Evolutionary conservation across 2,113 vertebrate genomes (phyloP), one percentile per base, ranked within the genome.

Genomic region (Pantherophis guttatus): DNA sequence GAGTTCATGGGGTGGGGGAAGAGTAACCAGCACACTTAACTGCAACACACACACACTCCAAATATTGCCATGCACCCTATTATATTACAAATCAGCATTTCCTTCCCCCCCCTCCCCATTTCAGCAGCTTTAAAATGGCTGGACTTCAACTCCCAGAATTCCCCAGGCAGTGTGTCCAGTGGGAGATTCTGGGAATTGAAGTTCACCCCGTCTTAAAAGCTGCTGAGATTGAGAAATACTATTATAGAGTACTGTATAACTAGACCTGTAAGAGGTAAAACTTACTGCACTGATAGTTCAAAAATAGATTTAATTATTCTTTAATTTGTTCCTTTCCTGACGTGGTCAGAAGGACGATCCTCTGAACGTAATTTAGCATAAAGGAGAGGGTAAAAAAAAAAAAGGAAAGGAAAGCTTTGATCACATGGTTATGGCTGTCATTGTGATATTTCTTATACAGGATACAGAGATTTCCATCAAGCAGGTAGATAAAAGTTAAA

Each of bases 1-100:
- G 10, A 50, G 26, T 12, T 29, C 55, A 24, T 23, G 44, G n/a
- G 10, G 19, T 1, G 12, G 0, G 1, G 0, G 44, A 10, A 5
- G 44, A 24, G 1, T 50, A 0, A 0, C 52, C 55, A 90, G 59
- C 21, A 50, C 3, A 26, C 17, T 39, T 53, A 52, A 8, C 48
- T 17, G 11, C 52, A 81, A 33, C 75, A 81, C 19, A 81, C 15
- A 70, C 10, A n/a, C n/a, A 75, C 26, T 8, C 53, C 75, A 12
- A 87, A 85, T 1, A 9, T 52, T 48, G 1, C 70, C 29, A n/a
- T 50, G 13, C 33, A 39, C 33, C 7, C 33, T 39, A 19, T 81
- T 81, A 8, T 17, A 3, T 39, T 81, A 81, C n/a, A 33, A 8
- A 39, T 15, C n/a, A 3, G 33, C 2, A 1, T 39, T 21, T n/a